Base-by-base conservation (phyloP, 2,888 invertebrate genomes). In the Drosophila dives region DNA sequence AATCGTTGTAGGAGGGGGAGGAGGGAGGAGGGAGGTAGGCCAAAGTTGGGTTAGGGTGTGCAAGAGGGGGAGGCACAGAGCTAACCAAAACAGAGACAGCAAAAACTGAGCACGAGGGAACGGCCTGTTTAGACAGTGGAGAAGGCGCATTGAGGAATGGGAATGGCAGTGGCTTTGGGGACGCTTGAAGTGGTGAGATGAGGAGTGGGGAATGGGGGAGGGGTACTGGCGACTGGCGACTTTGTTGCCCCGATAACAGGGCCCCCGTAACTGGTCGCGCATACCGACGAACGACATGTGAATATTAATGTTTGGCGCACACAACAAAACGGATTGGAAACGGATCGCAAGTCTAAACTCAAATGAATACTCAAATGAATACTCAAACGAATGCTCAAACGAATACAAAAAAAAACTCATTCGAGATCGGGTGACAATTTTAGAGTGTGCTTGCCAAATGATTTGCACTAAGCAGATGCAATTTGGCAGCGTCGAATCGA, bases 221-320 rank as follows among this genome's bases (percentile, higher is more conserved):
- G 53, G 29, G 20, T 32, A 49, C 38, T 58, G 59, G 48, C 12
- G 2, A 55, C 65, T 62, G 62, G 54, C 17, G n/a, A 67, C 68
- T 56, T 63, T 48, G 53, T 60, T 64, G 64, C 51, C 26, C 32
- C 48, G 23, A 36, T 36, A 48, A 50, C 55, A 61, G 53, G 23
- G 62, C 62, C 54, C 12, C 29, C 61, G 26, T 54, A 75, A 77
- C 80, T 71, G 75, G 71, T 77, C 74, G 74, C 80, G 73, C 75
- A 81, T 81, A 75, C 66, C 86, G 80, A 75, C 74, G 75, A 83
- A 90, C 91, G 86, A 88, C 90, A 89, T 88, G 87, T 90, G 91
- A 91, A 91, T 91, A 91, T 91, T 91, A 91, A 91, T 91, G 91
- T 81, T 80, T 79, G 83, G 70, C 75, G 80, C 83, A 29, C 82